phyloP scores from a whole-genome alignment of 2,113 vertebrate species.

The Dasyornis broadbenti region DNA sequence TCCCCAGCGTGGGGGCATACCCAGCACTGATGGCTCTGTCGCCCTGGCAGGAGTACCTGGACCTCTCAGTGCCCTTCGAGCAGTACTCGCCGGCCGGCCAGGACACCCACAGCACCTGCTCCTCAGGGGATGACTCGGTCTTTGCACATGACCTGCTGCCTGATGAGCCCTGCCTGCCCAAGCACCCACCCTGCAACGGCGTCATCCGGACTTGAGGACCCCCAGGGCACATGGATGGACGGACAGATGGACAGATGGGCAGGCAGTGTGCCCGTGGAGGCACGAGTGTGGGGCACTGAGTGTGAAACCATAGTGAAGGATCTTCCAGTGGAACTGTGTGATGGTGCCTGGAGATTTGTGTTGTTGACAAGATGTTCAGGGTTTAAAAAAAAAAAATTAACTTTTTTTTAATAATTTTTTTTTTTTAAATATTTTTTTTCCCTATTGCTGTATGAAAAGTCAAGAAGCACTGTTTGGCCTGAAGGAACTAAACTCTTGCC shows the following conservation, averaged over 20 bases:
- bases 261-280: background rate
- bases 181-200: constrained; percentile 75
- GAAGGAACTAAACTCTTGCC: constrained; percentile 67
- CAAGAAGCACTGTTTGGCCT: constrained; percentile 72
- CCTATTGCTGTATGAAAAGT: constrained; percentile 60
- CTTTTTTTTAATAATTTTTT: background rate
- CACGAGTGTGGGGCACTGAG: background rate
- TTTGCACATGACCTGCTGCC: constrained; percentile 92
- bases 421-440: background rate
- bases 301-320: constrained; percentile 2
- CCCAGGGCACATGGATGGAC: fast-evolving
- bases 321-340: constrained; percentile 9
- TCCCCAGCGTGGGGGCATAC: fast-evolving
- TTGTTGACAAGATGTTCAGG: constrained; percentile 47
- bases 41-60: constrained; percentile 82
- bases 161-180: constrained; percentile 85
- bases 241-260: fast-evolving
- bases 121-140: constrained; percentile 93
- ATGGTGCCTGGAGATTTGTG: constrained; percentile 17
- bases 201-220: constrained; percentile 78
- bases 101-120: constrained; percentile 94
- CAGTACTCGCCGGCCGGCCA: constrained; percentile 93
- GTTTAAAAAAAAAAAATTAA: background rate
- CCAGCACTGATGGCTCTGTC: background rate
- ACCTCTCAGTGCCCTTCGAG: constrained; percentile 93